A percentile compares a stretch with the other conserved stretches of the same genome.
phyloP scores from a whole-genome alignment of 2,797 vertebrate genomes.

The Chromis chromis region DNA sequence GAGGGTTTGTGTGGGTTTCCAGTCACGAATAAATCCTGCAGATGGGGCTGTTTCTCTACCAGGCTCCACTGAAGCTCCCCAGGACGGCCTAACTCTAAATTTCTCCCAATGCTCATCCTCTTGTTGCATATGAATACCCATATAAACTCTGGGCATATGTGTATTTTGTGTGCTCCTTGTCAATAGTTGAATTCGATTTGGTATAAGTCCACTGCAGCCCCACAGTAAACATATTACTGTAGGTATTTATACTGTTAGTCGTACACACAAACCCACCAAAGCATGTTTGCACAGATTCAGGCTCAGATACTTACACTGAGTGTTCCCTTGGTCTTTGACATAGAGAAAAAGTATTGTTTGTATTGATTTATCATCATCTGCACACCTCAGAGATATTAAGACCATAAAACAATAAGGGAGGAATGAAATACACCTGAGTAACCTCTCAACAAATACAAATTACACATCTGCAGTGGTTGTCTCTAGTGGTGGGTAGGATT shows the following conservation, averaged over 20 bases:
- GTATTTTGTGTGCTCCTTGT: slow-evolving; percentile 42
- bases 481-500: background rate
- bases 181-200: slow-evolving; percentile 60
- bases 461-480: background rate
- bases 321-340: slow-evolving; percentile 48
- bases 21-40: slow-evolving; percentile 56
- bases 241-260: slow-evolving; percentile 6
- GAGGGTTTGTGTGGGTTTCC: background rate
- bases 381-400: slow-evolving; percentile 66
- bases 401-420: slow-evolving; percentile 59
- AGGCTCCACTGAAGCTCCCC: slow-evolving; percentile 12
- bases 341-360: slow-evolving; percentile 48
- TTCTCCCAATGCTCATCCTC: slow-evolving; percentile 29
- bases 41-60: slow-evolving; percentile 79
- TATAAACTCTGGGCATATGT: slow-evolving; percentile 28
- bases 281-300: slow-evolving; percentile 33
- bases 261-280: slow-evolving; percentile 18
- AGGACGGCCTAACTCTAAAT: slow-evolving; percentile 24
- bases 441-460: slow-evolving; percentile 38
- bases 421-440: slow-evolving; percentile 50
- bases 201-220: slow-evolving; percentile 31
- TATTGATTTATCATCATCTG: slow-evolving; percentile 72
- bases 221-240: slow-evolving; percentile 25
- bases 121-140: slow-evolving; percentile 57
- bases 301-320: slow-evolving; percentile 23